A percentile compares a stretch with the other conserved stretches of the same genome.
Evolutionary conservation across 2,113 vertebrate species (phyloP).

Genomic region (Stigmatopora argus): DNA sequence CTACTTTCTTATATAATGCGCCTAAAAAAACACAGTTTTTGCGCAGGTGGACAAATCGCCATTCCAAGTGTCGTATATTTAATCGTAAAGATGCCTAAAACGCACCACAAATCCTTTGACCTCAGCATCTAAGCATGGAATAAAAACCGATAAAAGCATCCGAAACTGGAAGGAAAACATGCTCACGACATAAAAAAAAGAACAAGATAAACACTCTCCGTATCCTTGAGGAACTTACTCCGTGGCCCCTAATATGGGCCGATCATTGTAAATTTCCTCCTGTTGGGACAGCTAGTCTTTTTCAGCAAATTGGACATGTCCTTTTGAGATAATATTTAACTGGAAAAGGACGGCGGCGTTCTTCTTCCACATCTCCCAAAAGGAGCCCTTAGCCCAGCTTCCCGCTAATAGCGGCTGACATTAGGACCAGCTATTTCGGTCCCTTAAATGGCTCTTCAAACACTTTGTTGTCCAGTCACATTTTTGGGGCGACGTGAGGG

Average conservation of each 20-base stretch:
- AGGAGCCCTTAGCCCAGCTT: constrained; percentile 20
- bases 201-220: neutral
- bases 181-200: neutral
- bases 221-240: neutral
- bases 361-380: constrained; percentile 15
- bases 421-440: constrained; percentile 34
- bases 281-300: neutral
- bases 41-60: too few species aligned
- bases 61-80: too few species aligned
- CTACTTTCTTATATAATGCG: too few species aligned
- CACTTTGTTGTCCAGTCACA: constrained; percentile 64
- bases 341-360: constrained; percentile 1
- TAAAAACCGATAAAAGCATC: neutral
- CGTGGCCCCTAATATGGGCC: neutral
- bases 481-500: constrained; percentile 41
- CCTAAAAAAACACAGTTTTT: too few species aligned
- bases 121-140: too few species aligned
- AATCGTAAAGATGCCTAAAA: too few species aligned
- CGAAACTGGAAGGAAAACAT: neutral
- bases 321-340: neutral
- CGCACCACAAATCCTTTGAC: too few species aligned
- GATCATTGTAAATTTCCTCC: neutral
- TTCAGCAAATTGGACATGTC: constrained; percentile 4
- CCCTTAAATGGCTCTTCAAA: constrained; percentile 56
- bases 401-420: constrained; percentile 42